Percentiles rank a stretch among this genome's conserved stretches.
Conservation (phyloP, 2,113 vertebrate genomes). For the Probosciger aterrimus region DNA sequence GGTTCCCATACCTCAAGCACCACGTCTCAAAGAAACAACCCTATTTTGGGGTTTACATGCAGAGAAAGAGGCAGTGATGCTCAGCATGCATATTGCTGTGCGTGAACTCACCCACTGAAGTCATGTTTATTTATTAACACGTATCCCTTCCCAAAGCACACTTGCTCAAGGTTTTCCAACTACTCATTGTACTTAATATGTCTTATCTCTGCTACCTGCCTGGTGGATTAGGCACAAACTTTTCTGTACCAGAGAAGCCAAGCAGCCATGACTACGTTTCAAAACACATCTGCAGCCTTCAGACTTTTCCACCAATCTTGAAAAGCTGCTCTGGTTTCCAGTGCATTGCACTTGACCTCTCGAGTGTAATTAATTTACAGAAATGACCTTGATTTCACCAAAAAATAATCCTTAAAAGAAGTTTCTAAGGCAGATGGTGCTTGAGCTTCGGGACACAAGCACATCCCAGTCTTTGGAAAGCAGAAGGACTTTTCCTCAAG, state of each 20-base stretch:
- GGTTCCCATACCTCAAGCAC: not conserved
- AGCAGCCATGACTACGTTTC: slow-evolving; percentile 28
- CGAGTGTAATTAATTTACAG: slow-evolving; percentile 22
- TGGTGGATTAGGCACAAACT: not conserved
- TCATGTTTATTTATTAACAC: not conserved
- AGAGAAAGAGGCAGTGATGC: not conserved
- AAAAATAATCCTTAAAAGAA: not conserved
- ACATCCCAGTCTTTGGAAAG: not conserved
- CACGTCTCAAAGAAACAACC: not conserved
- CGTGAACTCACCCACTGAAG: not conserved
- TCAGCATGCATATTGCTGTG: not conserved
- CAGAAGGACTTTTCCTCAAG: too few relatives aligned
- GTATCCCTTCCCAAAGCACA: not conserved
- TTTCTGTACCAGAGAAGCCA: not conserved
- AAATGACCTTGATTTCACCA: not conserved
- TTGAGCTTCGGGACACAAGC: not conserved
- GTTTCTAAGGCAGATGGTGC: not conserved
- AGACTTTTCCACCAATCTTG: not conserved
- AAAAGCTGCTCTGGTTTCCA: not conserved
- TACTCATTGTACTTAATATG: not conserved
- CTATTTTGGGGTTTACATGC: not conserved
- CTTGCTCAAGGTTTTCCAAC: not conserved
- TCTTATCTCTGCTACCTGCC: slow-evolving; percentile 4
- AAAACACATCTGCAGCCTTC: not conserved
- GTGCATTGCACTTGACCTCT: not conserved